Evolutionary conservation across 2,113 vertebrate species (phyloP), one percentile per base, ranked within the genome.

Genomic region (Hystrix brachyura): DNA sequence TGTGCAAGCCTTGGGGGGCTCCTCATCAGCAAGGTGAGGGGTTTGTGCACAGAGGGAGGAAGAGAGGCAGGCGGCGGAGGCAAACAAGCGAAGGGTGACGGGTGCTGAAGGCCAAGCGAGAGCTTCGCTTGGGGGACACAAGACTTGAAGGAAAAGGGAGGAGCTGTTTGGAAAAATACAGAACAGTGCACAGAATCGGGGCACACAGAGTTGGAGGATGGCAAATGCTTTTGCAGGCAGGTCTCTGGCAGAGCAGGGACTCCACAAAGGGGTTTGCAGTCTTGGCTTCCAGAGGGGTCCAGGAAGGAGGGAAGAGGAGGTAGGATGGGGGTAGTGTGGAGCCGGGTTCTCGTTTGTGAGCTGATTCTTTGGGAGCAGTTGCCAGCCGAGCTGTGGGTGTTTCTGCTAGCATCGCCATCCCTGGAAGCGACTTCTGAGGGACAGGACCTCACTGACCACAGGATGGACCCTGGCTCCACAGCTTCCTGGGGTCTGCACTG

Each of bases 221-320:
- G 21, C 17, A 34, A 29, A 5, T 34, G 15, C 29, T 27, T 84
- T 72, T 23, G 7, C 21, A n/a, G 59, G 51, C 2, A 12, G 25
- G n/a, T n/a, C 53, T 11, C 29, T 5, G 0, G 4, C 0, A 8
- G 71, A 78, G 62, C 0, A 4, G 4, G 38, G 15, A 7, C 38
- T 43, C 82, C 3, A 34, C 0, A 2, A 13, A 62, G 65, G 48
- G 2, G 3, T 0, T 11, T 9, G 10, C 0, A 6, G 21, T 34
- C 69, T 74, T 67, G 55, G 53, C 43, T 43, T 78, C 25, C 17
- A 65, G 29, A 23, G 34, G 21, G 18, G 34, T 1, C 29, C 0
- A 12, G 18, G 79, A 59, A 34, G 29, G 2, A 29, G 29, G 71
- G 86, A 32, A 46, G 57, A 27, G 9, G 51, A 1, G 29, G 9